A percentile compares a stretch with the other conserved stretches of the same genome.
These are phyloP conservation scores for Chesias legatella DNA, from an alignment of 2,888 invertebrate species.

Conservation along the genomic window DNA sequence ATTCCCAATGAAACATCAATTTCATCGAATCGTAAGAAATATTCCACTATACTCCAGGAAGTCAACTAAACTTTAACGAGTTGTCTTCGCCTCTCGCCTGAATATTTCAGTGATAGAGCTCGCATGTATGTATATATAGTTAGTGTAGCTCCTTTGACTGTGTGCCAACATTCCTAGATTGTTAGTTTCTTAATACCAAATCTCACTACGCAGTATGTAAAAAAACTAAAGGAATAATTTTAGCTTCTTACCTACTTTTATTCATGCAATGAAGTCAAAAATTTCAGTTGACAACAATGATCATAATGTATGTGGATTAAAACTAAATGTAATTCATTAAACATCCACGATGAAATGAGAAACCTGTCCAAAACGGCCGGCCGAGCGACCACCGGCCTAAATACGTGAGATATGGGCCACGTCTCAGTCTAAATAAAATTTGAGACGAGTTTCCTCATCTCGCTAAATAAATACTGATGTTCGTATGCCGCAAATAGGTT, in stretches of 20 bases:
- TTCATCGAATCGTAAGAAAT: neutral
- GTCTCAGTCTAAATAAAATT: conserved; percentile 67
- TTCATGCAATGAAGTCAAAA: no score
- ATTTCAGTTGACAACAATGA: no score
- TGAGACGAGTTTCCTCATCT: conserved; percentile 72
- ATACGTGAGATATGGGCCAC: conserved; percentile 66
- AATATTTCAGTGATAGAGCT: conserved; percentile 28
- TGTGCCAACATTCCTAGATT: conserved; percentile 43
- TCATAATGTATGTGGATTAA: neutral
- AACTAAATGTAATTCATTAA: conserved; percentile 1
- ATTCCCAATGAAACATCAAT: neutral
- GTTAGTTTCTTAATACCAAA: conserved; percentile 18
- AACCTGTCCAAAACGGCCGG: conserved; percentile 36
- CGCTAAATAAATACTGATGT: conserved; percentile 75
- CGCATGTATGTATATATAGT: conserved; percentile 7
- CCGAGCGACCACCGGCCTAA: conserved; percentile 47
- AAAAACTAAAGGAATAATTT: no score
- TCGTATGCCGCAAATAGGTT: conserved; percentile 77
- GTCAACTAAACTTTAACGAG: conserved; percentile 18
- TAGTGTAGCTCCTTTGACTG: conserved; percentile 35
- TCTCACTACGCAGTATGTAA: neutral
- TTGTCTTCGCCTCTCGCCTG: conserved; percentile 14
- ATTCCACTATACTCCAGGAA: conserved; percentile 18
- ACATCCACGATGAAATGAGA: conserved; percentile 34
- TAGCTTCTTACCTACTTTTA: no score